Conservation (phyloP, 2,797 vertebrate species). For the Lutjanus campechanus region DNA sequence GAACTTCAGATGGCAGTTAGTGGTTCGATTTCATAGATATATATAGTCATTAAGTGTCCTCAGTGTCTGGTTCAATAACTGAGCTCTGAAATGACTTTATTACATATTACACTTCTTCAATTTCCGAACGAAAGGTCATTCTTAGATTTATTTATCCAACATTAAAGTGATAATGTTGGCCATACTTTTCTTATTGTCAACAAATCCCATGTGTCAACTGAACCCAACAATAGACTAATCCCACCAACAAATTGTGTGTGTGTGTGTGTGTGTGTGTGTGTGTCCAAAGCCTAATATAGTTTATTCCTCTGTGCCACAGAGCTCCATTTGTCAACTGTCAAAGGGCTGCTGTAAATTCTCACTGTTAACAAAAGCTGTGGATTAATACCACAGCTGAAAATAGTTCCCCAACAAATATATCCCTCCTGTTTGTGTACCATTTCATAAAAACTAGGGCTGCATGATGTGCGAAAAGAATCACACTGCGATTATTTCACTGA, state of each 20-base stretch:
- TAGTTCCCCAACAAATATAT: neutral
- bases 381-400: neutral
- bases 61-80: no score
- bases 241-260: neutral
- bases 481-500: no score
- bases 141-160: neutral
- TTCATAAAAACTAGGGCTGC: neutral
- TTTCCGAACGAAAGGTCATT: neutral
- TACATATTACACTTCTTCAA: neutral
- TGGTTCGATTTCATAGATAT: neutral
- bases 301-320: neutral
- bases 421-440: neutral
- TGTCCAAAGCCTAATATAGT: no score
- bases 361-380: no score
- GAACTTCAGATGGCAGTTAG: neutral
- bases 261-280: neutral
- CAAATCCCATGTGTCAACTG: neutral
- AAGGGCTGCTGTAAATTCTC: neutral
- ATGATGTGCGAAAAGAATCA: no score
- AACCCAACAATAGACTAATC: neutral
- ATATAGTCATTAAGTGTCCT: neutral
- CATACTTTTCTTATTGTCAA: neutral
- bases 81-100: neutral
- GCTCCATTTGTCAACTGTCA: neutral
- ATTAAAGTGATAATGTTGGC: neutral